Conservation (phyloP, 2,797 vertebrate genomes). For the Trematomus bernacchii region DNA sequence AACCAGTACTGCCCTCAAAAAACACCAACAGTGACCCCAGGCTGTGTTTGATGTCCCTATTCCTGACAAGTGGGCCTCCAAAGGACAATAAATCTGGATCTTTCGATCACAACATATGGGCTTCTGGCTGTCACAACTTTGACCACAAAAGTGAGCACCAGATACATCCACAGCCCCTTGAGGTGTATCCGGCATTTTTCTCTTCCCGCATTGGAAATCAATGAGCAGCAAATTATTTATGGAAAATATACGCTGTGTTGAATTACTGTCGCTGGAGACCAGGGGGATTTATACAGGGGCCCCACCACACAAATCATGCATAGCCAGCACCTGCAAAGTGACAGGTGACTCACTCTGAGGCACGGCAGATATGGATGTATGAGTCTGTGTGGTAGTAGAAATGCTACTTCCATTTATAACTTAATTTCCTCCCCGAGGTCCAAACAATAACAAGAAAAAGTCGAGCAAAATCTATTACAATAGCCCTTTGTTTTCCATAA, state of each 20-base stretch:
- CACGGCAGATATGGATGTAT: conserved; percentile 55
- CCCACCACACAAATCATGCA: conserved; percentile 83
- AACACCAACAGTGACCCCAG: conserved; percentile 14
- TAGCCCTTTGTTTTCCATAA: conserved; percentile 66
- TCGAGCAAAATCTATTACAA: conserved; percentile 62
- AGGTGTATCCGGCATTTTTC: conserved; percentile 84
- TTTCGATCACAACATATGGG: conserved; percentile 86
- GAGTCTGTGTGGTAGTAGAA: conserved; percentile 49
- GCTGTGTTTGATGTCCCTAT: conserved; percentile 57
- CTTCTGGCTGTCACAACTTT: conserved; percentile 86
- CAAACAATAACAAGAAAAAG: conserved; percentile 60
- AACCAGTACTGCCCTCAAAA: conserved; percentile 8
- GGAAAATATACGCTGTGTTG: conserved; percentile 87
- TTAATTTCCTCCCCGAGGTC: conserved; percentile 58
- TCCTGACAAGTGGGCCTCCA: conserved; percentile 71
- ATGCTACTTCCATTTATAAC: conserved; percentile 65
- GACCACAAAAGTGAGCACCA: conserved; percentile 86
- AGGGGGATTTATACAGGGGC: conserved; percentile 85
- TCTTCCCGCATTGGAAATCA: conserved; percentile 87
- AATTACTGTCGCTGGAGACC: conserved; percentile 85
- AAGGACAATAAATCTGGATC: conserved; percentile 77
- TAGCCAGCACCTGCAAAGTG: conserved; percentile 74
- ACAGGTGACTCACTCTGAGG: conserved; percentile 73
- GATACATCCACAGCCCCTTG: conserved; percentile 85
- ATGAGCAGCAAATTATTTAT: conserved; percentile 89